phyloP scores from a whole-genome alignment of 2,113 vertebrate species.

The Charina bottae region DNA sequence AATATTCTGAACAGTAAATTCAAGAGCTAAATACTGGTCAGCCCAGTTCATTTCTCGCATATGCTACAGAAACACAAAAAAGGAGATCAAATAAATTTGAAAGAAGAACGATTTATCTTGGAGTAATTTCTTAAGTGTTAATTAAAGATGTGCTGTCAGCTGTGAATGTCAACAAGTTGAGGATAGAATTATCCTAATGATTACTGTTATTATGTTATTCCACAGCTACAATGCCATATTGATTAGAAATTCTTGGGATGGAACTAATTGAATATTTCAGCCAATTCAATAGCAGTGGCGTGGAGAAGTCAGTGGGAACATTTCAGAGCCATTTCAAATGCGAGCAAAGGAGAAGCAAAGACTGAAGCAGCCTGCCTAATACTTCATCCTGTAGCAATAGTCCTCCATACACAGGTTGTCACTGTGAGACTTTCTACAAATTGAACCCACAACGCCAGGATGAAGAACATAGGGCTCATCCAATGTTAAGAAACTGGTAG shows the following conservation, averaged over 20 bases:
- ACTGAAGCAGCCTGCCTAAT: neutral
- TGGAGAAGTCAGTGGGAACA: constrained; percentile 3
- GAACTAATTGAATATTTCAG: constrained; percentile 67
- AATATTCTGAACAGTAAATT: neutral
- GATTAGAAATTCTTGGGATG: constrained; percentile 62
- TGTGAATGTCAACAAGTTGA: constrained; percentile 34
- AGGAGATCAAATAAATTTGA: constrained; percentile 37
- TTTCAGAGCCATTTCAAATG: neutral
- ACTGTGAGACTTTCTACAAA: neutral
- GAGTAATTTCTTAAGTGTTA: constrained; percentile 52
- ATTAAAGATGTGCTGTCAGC: constrained; percentile 63
- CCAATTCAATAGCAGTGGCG: constrained; percentile 46
- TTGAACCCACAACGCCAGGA: neutral
- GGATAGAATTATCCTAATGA: constrained; percentile 63
- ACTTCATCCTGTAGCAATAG: neutral
- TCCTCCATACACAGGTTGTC: neutral
- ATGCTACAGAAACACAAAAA: neutral
- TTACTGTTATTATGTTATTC: constrained; percentile 53
- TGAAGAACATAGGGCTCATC: neutral
- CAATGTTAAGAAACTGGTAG: neutral
- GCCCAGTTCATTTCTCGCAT: neutral
- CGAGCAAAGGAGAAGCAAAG: too few relatives aligned
- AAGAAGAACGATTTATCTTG: constrained; percentile 40
- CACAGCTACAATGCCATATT: constrained; percentile 59
- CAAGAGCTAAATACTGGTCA: constrained; percentile 9